Conservation (phyloP, 2,113 vertebrate genomes). For the Oreochromis aureus region DNA sequence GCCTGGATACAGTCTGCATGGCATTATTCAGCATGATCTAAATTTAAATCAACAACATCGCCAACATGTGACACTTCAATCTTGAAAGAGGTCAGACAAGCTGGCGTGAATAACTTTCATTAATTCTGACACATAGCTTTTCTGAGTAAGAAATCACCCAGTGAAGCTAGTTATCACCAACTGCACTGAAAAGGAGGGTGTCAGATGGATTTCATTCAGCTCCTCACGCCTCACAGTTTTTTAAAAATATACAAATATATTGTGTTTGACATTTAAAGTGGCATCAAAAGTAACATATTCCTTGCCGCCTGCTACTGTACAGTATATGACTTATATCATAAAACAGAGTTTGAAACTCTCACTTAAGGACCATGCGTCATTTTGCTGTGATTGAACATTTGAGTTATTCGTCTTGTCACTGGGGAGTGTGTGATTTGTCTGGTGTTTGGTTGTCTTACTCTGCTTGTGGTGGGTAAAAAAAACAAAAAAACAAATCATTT, state of each 20-base stretch:
- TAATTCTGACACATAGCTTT: conserved; percentile 35
- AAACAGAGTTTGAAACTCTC: conserved; percentile 27
- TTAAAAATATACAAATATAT: neutral
- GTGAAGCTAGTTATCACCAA: conserved; percentile 5
- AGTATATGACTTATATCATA: conserved; percentile 41
- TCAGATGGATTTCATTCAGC: neutral
- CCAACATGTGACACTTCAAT: conserved; percentile 14
- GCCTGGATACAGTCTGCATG: neutral
- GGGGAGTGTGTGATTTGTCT: conserved; percentile 30
- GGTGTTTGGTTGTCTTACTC: conserved; percentile 22
- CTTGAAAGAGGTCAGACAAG: conserved; percentile 4
- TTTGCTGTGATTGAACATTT: conserved; percentile 42
- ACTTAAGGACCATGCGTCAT: conserved; percentile 25
- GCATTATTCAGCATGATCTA: conserved; percentile 47
- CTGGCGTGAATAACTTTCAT: conserved; percentile 34
- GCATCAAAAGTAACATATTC: conserved; percentile 9
- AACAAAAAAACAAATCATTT: conserved; percentile 19
- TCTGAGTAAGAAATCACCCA: conserved; percentile 17
- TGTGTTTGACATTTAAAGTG: conserved; percentile 25
- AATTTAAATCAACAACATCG: conserved; percentile 51
- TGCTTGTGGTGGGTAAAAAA: neutral
- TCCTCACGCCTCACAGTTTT: neutral
- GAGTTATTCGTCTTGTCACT: conserved; percentile 43
- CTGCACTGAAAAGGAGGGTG: neutral
- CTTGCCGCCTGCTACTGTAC: conserved; percentile 21